Percentiles rank a stretch among this genome's conserved stretches.
phyloP scores from a whole-genome alignment of 1,140 invertebrate genomes.

The Saccostrea echinata region DNA sequence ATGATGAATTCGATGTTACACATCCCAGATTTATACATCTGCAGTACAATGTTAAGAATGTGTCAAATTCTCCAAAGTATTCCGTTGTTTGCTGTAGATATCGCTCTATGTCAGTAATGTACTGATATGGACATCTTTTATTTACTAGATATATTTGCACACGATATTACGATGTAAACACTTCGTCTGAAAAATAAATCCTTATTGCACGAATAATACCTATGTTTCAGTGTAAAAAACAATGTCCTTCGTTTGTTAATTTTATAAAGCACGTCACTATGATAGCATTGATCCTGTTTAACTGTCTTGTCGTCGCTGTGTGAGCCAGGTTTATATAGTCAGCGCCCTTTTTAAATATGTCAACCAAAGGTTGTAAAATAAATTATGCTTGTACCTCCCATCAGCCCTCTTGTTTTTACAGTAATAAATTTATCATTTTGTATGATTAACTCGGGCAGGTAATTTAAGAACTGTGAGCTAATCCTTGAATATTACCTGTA shows the following conservation, averaged over 20 bases:
- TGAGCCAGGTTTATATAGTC: not conserved
- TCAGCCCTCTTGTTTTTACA: conserved; percentile 4
- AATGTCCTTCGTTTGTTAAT: not conserved
- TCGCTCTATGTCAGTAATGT: not conserved
- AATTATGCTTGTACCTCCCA: conserved; percentile 29
- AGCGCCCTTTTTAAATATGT: not conserved
- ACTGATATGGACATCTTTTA: not conserved
- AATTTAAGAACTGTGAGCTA: not conserved
- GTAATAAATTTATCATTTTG: conserved; percentile 23
- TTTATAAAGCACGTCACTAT: not conserved
- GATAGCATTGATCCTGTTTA: not conserved
- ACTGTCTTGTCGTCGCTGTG: conserved; percentile 1
- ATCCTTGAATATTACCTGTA: not conserved
- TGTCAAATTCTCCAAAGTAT: not conserved
- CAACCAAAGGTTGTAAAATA: not conserved
- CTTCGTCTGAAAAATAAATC: not conserved
- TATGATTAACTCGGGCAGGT: conserved; percentile 17
- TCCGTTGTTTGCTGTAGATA: not conserved
- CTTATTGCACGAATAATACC: not conserved
- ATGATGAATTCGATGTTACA: not conserved
- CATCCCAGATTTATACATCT: conserved; percentile 20
- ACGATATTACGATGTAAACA: not conserved
- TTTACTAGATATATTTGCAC: conserved; percentile 16
- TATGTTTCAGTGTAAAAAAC: not conserved
- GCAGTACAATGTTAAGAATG: conserved; percentile 15